Evolutionary conservation across 2,888 invertebrate species (phyloP).

Genomic region (Cordylochernes scorpioides): DNA sequence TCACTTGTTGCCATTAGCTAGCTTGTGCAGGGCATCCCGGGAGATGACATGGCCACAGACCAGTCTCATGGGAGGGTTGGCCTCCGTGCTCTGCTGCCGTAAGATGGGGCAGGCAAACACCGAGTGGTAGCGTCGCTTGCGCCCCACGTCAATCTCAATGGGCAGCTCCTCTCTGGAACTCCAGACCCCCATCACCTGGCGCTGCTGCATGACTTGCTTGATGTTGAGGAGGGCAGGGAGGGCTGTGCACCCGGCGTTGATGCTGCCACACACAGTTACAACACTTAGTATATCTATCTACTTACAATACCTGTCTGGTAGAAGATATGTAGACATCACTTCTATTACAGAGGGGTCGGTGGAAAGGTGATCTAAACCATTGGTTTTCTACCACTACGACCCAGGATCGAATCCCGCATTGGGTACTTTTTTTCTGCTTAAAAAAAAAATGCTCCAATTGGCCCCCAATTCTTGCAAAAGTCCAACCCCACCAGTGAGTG

Average conservation of each 20-base stretch:
- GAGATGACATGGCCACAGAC: slow-evolving; percentile 96
- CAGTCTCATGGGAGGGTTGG: slow-evolving; percentile 87
- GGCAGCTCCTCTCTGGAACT: slow-evolving; percentile 76
- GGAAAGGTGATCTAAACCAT: no score
- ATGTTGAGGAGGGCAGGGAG: slow-evolving; percentile 81
- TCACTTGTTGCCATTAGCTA: slow-evolving; percentile 73
- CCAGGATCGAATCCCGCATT: no score
- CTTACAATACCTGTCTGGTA: no score
- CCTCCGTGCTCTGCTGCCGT: slow-evolving; percentile 76
- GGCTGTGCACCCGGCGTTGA: slow-evolving; percentile 73
- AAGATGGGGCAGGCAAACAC: slow-evolving; percentile 96
- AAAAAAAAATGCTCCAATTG: no score
- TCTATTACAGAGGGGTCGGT: no score
- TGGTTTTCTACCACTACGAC: no score
- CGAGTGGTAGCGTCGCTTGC: slow-evolving; percentile 75
- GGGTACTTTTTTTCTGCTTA: no score
- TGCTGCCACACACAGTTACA: slow-evolving; percentile 26
- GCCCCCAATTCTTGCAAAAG: no score
- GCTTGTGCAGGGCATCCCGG: slow-evolving; percentile 77
- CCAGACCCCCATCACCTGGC: slow-evolving; percentile 79
- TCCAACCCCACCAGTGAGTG: no score
- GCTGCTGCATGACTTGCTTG: slow-evolving; percentile 61
- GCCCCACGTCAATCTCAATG: slow-evolving; percentile 78
- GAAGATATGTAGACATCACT: no score
- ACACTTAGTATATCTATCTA: no score